Evolutionary conservation across 2,888 invertebrate genomes (phyloP).

Genomic region (Zeuzera pyrina): DNA sequence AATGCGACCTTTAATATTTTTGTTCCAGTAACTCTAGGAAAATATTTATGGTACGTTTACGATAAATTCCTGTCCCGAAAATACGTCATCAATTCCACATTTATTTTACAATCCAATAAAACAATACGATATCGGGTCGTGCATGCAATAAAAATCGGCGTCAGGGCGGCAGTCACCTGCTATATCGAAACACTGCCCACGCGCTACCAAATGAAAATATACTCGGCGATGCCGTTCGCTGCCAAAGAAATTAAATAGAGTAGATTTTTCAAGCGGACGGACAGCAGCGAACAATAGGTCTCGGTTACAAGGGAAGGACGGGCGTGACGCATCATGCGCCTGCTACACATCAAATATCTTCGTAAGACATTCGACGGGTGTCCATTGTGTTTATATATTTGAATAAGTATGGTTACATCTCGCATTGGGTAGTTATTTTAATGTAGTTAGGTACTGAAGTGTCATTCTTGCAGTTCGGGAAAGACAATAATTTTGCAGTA

Average conservation of each 20-base stretch:
- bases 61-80: slow-evolving; percentile 13
- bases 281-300: slow-evolving; percentile 57
- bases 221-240: slow-evolving; percentile 49
- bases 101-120: slow-evolving; percentile 49
- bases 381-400: too few relatives aligned
- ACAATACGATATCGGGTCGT: slow-evolving; percentile 55
- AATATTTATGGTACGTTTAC: slow-evolving; percentile 16
- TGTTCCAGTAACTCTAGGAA: slow-evolving; percentile 3
- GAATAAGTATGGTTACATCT: too few relatives aligned
- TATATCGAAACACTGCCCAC: slow-evolving; percentile 55
- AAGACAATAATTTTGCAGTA: too few relatives aligned
- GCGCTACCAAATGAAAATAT: slow-evolving; percentile 57
- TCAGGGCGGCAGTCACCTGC: slow-evolving; percentile 56
- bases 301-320: slow-evolving; percentile 51
- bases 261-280: slow-evolving; percentile 59
- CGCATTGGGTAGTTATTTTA: too few relatives aligned
- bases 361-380: too few relatives aligned
- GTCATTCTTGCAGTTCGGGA: too few relatives aligned
- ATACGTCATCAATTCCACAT: slow-evolving; percentile 34
- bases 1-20: too few relatives aligned
- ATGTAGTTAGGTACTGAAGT: too few relatives aligned
- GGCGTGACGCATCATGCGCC: slow-evolving; percentile 25
- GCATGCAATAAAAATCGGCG: slow-evolving; percentile 56
- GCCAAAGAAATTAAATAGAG: slow-evolving; percentile 68
- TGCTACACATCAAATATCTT: slow-evolving; percentile 1